Percentiles rank a stretch among this genome's conserved stretches.
Conservation (phyloP, 2,797 vertebrate species). For the Halcyon badia region DNA sequence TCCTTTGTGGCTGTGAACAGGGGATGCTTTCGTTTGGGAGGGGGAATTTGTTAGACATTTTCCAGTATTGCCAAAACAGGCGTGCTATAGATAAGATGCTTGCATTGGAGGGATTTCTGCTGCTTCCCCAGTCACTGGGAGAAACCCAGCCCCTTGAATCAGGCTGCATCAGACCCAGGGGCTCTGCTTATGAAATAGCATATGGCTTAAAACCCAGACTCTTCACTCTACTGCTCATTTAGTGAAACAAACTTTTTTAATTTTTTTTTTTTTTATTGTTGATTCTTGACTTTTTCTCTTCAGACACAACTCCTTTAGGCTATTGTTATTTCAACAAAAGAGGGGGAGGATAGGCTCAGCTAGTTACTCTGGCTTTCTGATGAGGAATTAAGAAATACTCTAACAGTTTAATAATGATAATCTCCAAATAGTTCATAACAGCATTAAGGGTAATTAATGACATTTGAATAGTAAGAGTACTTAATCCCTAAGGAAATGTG, state of each 20-base stretch:
- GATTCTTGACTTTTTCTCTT: slow-evolving; percentile 71
- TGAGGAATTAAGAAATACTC: slow-evolving; percentile 71
- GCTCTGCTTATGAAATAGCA: slow-evolving; percentile 28
- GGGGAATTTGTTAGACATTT: not conserved
- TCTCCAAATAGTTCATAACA: slow-evolving; percentile 72
- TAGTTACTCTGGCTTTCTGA: slow-evolving; percentile 65
- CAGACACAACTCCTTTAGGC: slow-evolving; percentile 67
- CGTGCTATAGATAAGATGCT: not conserved
- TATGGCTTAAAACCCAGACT: slow-evolving; percentile 34
- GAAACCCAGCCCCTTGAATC: not conserved
- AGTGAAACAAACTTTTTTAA: slow-evolving; percentile 40
- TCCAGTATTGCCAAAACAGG: not conserved
- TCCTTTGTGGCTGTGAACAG: not conserved
- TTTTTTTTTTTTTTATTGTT: slow-evolving; percentile 32
- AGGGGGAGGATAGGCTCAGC: slow-evolving; percentile 41
- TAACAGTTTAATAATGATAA: slow-evolving; percentile 76
- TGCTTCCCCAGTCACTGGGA: not conserved
- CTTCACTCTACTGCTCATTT: slow-evolving; percentile 39
- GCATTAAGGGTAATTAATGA: slow-evolving; percentile 75
- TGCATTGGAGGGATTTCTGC: slow-evolving; percentile 1
- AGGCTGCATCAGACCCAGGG: not conserved
- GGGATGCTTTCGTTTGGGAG: not conserved
- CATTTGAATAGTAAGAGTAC: slow-evolving; percentile 67
- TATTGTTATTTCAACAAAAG: slow-evolving; percentile 62
- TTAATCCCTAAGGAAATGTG: slow-evolving; percentile 65